These are phyloP conservation scores for Euzophera pinguis DNA, from an alignment of 2,888 invertebrate genomes.

Conservation along the genomic window DNA sequence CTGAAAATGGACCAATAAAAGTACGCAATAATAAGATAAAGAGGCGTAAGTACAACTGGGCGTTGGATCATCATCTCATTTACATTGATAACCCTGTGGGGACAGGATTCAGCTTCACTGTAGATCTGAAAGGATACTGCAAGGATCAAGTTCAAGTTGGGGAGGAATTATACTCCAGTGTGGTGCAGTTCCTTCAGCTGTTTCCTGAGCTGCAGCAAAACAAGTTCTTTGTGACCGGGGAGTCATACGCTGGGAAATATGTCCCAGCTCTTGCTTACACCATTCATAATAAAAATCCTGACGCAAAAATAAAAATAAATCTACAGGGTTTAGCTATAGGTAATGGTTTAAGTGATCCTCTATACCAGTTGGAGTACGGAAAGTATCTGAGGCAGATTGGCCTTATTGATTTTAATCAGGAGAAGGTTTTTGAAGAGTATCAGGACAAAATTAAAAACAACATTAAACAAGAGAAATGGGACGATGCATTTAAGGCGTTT, in stretches of 20 bases:
- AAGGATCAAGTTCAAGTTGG: constrained; percentile 46
- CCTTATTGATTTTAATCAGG: background rate
- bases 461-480: background rate
- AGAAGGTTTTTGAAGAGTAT: background rate
- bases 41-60: constrained; percentile 43
- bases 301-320: background rate
- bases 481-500: background rate
- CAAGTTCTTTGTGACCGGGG: constrained; percentile 78
- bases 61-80: constrained; percentile 63
- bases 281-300: constrained; percentile 24
- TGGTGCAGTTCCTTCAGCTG: constrained; percentile 73
- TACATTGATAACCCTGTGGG: constrained; percentile 81
- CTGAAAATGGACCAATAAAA: constrained; percentile 88
- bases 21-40: constrained; percentile 32
- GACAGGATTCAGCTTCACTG: constrained; percentile 75
- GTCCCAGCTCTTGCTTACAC: constrained; percentile 61
- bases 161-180: background rate
- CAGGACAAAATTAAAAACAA: background rate
- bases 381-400: background rate
- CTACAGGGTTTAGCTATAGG: background rate
- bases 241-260: constrained; percentile 74
- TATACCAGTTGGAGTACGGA: background rate
- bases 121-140: constrained; percentile 56
- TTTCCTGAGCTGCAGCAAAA: constrained; percentile 65
- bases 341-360: background rate